Evolutionary conservation across 2,888 invertebrate genomes (phyloP), one percentile per base, ranked within the genome.

Genomic region (Stictocephala bisonia): DNA sequence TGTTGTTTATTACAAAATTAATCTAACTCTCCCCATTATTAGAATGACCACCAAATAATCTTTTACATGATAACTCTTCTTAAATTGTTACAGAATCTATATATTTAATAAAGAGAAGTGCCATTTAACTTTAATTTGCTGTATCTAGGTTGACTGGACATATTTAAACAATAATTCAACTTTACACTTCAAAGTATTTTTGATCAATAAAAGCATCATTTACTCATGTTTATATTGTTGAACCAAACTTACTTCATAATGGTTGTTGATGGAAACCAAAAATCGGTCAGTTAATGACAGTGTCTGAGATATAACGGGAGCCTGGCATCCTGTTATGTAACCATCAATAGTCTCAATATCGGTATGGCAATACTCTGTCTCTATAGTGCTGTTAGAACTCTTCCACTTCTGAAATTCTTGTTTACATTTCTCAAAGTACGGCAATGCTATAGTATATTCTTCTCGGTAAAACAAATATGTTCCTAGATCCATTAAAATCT

Each of bases 181-280:
- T n/a, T n/a, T n/a, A n/a, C n/a, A n/a, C n/a, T n/a, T n/a, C n/a
- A n/a, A n/a, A n/a, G n/a, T n/a, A n/a, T n/a, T n/a, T n/a, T n/a
- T n/a, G n/a, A n/a, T n/a, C n/a, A n/a, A n/a, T n/a, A n/a, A n/a
- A n/a, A n/a, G n/a, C n/a, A n/a, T n/a, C n/a, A n/a, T n/a, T n/a
- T n/a, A n/a, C n/a, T n/a, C n/a, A n/a, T n/a, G n/a, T n/a, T n/a
- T n/a, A n/a, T 7, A 48, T 22, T 22, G n/a, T 50, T 40, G 20
- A 15, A 20, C 31, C n/a, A n/a, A n/a, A 40, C 44, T 75, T 71
- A 77, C 78, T 31, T 74, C 73, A 51, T 78, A 76, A 50, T 76
- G 77, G 4, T 77, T 67, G 48, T 75, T 72, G 22, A 77, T 51
- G 3, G 77, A 77, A 15, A 77, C 72, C 41, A 77, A 70, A 68